These are phyloP conservation scores for Meriones psammophilus DNA, from an alignment of 2,797 vertebrate species.

Conservation along the genomic window DNA sequence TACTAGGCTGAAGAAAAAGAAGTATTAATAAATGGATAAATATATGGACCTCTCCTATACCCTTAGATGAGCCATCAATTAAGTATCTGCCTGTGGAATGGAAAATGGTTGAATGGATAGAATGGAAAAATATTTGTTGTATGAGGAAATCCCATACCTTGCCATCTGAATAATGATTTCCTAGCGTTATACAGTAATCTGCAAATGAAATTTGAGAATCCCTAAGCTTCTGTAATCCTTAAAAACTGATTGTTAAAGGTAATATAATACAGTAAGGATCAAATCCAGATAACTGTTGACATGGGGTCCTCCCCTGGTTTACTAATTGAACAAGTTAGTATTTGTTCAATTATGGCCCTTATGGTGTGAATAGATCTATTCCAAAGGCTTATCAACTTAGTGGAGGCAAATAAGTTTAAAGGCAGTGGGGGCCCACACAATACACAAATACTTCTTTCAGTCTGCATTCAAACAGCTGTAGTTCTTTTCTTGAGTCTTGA, in stretches of 20 bases:
- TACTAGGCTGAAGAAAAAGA: not conserved
- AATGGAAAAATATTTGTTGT: not conserved
- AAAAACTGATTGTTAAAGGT: not conserved
- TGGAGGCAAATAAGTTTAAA: not conserved
- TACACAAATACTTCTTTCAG: not conserved
- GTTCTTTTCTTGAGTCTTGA: not conserved
- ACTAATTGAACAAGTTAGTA: not conserved
- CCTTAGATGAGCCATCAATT: not conserved
- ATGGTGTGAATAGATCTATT: not conserved
- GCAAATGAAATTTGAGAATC: not conserved
- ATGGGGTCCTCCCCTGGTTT: not conserved
- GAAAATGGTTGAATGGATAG: not conserved
- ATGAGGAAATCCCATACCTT: not conserved
- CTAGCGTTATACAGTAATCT: not conserved
- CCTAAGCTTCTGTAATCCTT: not conserved
- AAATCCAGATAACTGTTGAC: not conserved
- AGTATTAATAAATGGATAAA: not conserved
- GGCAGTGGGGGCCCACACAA: not conserved
- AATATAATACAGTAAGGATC: not conserved
- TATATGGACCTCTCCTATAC: not conserved
- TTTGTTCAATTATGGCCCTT: not conserved
- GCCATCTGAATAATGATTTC: not conserved
- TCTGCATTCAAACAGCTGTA: not conserved
- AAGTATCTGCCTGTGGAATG: not conserved
- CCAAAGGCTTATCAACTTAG: not conserved